Conservation (phyloP, 1,140 invertebrate species). For the Listronotus bonariensis region DNA sequence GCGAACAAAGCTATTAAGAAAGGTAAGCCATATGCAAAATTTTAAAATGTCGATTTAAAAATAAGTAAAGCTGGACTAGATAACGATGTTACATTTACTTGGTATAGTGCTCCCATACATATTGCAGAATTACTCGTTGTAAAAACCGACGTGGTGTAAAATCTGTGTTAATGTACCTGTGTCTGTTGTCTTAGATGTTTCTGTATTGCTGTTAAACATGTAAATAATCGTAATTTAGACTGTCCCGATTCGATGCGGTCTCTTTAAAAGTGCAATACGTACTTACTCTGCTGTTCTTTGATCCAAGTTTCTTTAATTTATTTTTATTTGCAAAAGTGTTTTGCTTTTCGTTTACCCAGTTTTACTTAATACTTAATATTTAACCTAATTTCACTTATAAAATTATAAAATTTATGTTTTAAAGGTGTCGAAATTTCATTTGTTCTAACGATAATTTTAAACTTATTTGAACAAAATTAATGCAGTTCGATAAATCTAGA, state of each 20-base stretch:
- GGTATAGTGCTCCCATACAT: conserved; percentile 1
- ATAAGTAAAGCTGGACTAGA: too few relatives aligned
- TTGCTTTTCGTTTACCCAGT: conserved; percentile 16
- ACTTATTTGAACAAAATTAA: too few relatives aligned
- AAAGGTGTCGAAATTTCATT: too few relatives aligned
- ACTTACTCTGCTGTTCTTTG: conserved; percentile 31
- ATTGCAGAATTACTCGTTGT: conserved; percentile 17
- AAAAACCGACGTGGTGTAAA: conserved; percentile 25
- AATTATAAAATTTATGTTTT: conserved; percentile 2
- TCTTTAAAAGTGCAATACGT: conserved; percentile 38
- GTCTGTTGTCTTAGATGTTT: conserved; percentile 46
- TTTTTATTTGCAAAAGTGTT: conserved; percentile 21
- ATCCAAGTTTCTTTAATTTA: conserved; percentile 27
- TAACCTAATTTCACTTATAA: conserved; percentile 7
- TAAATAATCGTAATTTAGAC: conserved; percentile 38
- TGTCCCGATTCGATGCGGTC: conserved; percentile 20
- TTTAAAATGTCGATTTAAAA: too few relatives aligned
- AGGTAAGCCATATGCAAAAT: too few relatives aligned
- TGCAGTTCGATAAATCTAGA: too few relatives aligned
- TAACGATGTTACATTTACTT: too few relatives aligned
- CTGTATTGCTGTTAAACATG: conserved; percentile 42
- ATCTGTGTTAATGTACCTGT: conserved; percentile 48
- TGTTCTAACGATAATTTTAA: too few relatives aligned
- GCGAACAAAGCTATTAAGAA: too few relatives aligned
- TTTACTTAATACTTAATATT: not conserved